Evolutionary conservation across 92 coral and sea anemone species (phyloP).

Genomic region (Muricea muricata): DNA sequence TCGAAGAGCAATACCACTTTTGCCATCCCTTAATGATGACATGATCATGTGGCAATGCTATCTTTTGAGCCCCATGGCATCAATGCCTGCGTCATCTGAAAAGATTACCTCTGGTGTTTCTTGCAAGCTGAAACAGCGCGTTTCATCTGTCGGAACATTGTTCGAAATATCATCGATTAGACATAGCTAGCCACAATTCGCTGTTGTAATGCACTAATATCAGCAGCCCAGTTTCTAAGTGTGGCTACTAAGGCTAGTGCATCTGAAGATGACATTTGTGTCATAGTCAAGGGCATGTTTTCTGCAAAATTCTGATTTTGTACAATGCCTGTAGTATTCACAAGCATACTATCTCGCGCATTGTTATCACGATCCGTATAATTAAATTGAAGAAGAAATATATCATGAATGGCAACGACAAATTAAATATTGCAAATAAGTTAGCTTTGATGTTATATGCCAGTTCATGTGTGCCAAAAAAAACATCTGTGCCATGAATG

Average conservation of each 20-base stretch:
- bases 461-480: too few relatives aligned
- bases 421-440: too few relatives aligned
- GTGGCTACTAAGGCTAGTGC: slow-evolving; percentile 19
- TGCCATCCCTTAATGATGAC: slow-evolving; percentile 36
- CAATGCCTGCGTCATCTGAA: slow-evolving; percentile 50
- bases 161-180: slow-evolving; percentile 25
- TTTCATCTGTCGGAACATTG: slow-evolving; percentile 44
- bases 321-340: not conserved
- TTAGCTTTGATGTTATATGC: too few relatives aligned
- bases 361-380: not conserved
- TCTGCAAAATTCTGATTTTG: not conserved
- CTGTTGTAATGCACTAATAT: slow-evolving; percentile 22
- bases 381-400: not conserved
- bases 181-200: slow-evolving; percentile 26
- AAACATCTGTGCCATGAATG: too few relatives aligned
- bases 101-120: slow-evolving; percentile 47
- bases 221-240: slow-evolving; percentile 39
- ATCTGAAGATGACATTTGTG: not conserved
- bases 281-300: slow-evolving; percentile 30
- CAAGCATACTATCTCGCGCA: not conserved
- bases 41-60: slow-evolving; percentile 47
- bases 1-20: slow-evolving; percentile 53
- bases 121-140: slow-evolving; percentile 19
- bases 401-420: not conserved
- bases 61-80: slow-evolving; percentile 48